Percentiles rank a stretch among this genome's conserved stretches.
These are phyloP conservation scores for Stegodyphus dumicola DNA, from an alignment of 1,140 invertebrate genomes.

Conservation along the genomic window DNA sequence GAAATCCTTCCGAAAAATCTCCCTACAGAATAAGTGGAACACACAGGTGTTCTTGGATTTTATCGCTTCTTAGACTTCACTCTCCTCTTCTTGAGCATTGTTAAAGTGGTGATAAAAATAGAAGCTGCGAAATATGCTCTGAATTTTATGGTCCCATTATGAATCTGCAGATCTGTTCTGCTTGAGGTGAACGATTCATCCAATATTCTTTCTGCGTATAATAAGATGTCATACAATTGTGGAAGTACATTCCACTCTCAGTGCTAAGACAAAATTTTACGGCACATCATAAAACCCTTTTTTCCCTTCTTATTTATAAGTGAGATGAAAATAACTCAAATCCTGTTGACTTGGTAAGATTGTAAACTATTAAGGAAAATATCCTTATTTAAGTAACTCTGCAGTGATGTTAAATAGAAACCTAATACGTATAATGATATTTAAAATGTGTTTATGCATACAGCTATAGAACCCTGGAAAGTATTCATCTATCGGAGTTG, in stretches of 20 bases:
- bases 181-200: constrained; percentile 20
- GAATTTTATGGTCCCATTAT: constrained; percentile 50
- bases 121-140: constrained; percentile 5
- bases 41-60: constrained; percentile 38
- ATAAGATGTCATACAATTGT: constrained; percentile 25
- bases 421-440: too few relatives aligned
- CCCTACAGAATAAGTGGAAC: constrained; percentile 27
- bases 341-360: too few relatives aligned
- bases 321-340: too few relatives aligned
- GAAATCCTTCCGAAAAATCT: constrained; percentile 4
- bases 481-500: too few relatives aligned
- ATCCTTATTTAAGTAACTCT: too few relatives aligned
- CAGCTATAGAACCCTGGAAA: too few relatives aligned
- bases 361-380: too few relatives aligned
- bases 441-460: too few relatives aligned
- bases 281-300: constrained; percentile 9
- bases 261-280: constrained; percentile 1
- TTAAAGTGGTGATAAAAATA: constrained; percentile 21
- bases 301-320: neutral
- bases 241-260: constrained; percentile 7
- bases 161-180: constrained; percentile 18
- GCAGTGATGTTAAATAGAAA: too few relatives aligned
- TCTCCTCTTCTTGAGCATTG: constrained; percentile 8
- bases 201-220: neutral
- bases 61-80: neutral